Percentiles rank a stretch among this genome's conserved stretches.
phyloP scores from a whole-genome alignment of 2,113 vertebrate species.

The Chaenogobius annularis region DNA sequence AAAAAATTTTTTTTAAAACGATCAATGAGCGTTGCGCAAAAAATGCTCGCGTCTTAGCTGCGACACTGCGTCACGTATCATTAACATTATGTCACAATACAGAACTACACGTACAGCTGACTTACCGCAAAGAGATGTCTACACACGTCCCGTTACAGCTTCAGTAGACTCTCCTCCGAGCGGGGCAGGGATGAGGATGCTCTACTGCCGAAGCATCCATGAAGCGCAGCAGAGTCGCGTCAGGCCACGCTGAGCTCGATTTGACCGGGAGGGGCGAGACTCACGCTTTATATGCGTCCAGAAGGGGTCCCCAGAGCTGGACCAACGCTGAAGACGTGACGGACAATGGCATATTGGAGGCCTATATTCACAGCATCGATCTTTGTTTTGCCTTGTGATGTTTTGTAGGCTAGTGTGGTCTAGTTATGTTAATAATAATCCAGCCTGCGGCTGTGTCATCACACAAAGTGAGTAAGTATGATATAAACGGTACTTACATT shows the following conservation, averaged over 20 bases:
- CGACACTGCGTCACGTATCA: slow-evolving; percentile 16
- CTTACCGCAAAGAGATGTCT: slow-evolving; percentile 52
- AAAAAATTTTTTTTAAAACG: background rate
- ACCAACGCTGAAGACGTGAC: slow-evolving; percentile 30
- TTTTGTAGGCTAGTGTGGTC: background rate
- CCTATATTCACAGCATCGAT: background rate
- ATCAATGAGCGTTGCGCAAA: slow-evolving; percentile 16
- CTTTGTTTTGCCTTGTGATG: background rate
- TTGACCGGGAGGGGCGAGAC: slow-evolving; percentile 55
- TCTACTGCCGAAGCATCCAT: slow-evolving; percentile 72
- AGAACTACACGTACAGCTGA: slow-evolving; percentile 2
- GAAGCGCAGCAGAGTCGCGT: slow-evolving; percentile 59
- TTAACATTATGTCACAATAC: background rate
- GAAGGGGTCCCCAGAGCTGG: slow-evolving; percentile 51
- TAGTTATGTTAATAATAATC: background rate
- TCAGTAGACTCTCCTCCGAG: slow-evolving; percentile 60
- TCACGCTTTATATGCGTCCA: slow-evolving; percentile 63
- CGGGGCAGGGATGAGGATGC: slow-evolving; percentile 65
- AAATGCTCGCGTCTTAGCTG: slow-evolving; percentile 13
- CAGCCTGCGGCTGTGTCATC: background rate
- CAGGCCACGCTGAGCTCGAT: slow-evolving; percentile 49
- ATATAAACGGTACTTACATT: no score
- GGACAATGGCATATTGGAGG: slow-evolving; percentile 29
- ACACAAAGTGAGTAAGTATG: background rate
- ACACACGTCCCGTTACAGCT: slow-evolving; percentile 32